A percentile compares a stretch with the other conserved stretches of the same genome.
Conservation (phyloP, 2,113 vertebrate genomes). For the Regulus satrapa region DNA sequence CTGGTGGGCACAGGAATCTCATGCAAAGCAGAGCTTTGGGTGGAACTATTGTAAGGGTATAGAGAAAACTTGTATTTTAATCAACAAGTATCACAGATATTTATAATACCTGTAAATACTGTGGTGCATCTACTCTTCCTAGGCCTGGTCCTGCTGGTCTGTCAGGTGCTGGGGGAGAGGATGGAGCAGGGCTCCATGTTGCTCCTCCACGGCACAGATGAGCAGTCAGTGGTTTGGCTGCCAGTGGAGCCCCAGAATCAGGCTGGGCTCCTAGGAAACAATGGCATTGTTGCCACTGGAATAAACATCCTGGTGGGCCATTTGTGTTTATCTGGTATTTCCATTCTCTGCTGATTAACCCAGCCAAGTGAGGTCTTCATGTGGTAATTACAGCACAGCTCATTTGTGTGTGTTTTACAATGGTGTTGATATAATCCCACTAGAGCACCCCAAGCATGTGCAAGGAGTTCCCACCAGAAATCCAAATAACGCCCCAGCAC, state of each 20-base stretch:
- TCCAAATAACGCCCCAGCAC: constrained; percentile 73
- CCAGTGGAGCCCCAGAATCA: neutral
- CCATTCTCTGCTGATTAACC: constrained; percentile 61
- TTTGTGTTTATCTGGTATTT: constrained; percentile 48
- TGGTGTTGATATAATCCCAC: constrained; percentile 82
- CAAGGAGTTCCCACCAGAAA: constrained; percentile 81
- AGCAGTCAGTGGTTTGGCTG: neutral
- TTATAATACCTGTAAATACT: neutral
- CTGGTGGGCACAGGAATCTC: neutral
- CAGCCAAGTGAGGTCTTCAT: constrained; percentile 43
- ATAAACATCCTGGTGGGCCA: constrained; percentile 27
- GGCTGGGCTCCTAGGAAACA: neutral
- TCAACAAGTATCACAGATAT: neutral
- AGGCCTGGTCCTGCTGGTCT: neutral
- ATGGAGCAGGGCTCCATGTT: neutral
- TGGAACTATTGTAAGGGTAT: neutral
- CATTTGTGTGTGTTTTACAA: constrained; percentile 77
- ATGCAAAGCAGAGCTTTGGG: neutral
- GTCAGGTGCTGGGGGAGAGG: neutral
- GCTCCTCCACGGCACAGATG: neutral
- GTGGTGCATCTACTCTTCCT: neutral
- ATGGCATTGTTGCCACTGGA: constrained; percentile 28
- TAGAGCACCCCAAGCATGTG: constrained; percentile 73
- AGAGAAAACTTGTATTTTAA: neutral
- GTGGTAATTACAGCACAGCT: constrained; percentile 68